Conservation (phyloP, 2,113 vertebrate species). For the Sander lucioperca region DNA sequence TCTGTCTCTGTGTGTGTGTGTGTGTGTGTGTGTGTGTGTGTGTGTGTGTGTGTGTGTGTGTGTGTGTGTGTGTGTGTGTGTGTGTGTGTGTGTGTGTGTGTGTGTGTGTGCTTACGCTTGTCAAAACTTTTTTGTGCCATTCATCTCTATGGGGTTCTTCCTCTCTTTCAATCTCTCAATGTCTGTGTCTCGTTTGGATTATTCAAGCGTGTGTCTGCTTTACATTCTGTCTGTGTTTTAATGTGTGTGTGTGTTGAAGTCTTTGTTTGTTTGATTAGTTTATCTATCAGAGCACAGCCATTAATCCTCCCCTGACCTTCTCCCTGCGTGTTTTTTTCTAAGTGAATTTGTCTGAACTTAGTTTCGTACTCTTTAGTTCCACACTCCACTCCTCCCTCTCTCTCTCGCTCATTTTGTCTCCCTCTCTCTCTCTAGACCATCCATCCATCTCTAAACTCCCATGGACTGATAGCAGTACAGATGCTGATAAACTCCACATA, state of each 20-base stretch:
- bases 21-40: no score
- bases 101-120: neutral
- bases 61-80: no score
- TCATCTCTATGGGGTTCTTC: slow-evolving; percentile 46
- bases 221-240: slow-evolving; percentile 70
- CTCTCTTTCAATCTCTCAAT: slow-evolving; percentile 46
- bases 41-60: neutral
- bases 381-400: no score
- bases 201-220: slow-evolving; percentile 66
- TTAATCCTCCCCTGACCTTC: slow-evolving; percentile 81
- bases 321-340: slow-evolving; percentile 41
- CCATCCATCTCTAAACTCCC: slow-evolving; percentile 55
- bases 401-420: slow-evolving; percentile 20
- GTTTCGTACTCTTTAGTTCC: slow-evolving; percentile 61
- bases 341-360: slow-evolving; percentile 65
- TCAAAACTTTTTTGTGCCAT: slow-evolving; percentile 21
- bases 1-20: neutral
- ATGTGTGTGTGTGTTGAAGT: slow-evolving; percentile 61
- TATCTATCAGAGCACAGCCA: slow-evolving; percentile 80
- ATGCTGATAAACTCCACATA: slow-evolving; percentile 65
- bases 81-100: no score
- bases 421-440: slow-evolving; percentile 40
- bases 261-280: slow-evolving; percentile 80
- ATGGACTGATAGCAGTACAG: slow-evolving; percentile 56
- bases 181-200: slow-evolving; percentile 49